Evolutionary conservation across 2,797 vertebrate species (phyloP).

Genomic region (Megalops cyprinoides): DNA sequence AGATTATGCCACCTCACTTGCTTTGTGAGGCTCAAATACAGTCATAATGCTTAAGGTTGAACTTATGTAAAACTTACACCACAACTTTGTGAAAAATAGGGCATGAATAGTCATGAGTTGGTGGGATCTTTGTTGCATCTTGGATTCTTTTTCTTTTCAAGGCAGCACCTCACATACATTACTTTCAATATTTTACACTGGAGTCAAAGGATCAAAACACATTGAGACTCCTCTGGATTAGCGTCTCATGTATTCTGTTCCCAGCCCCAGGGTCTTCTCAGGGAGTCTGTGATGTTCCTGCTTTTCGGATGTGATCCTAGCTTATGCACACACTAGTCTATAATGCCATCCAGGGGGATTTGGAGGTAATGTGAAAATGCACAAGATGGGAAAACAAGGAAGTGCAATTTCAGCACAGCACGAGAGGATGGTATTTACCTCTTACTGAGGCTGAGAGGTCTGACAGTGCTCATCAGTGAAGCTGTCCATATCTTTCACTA

Average conservation of each 20-base stretch:
- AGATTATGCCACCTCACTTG: too few relatives aligned
- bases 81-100: not conserved
- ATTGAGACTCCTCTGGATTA: not conserved
- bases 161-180: constrained; percentile 11
- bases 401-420: constrained; percentile 4
- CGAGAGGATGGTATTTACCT: constrained; percentile 16
- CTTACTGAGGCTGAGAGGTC: not conserved
- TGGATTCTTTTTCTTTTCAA: constrained; percentile 22
- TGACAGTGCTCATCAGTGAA: constrained; percentile 16
- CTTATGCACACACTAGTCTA: constrained; percentile 15
- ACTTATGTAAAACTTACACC: not conserved
- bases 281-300: constrained; percentile 16
- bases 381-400: not conserved
- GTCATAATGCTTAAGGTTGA: too few relatives aligned
- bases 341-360: constrained; percentile 30
- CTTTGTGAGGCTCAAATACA: too few relatives aligned
- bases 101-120: constrained; percentile 17
- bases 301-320: constrained; percentile 12
- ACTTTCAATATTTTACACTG: constrained; percentile 28
- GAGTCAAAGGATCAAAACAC: not conserved
- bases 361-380: constrained; percentile 8
- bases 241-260: not conserved
- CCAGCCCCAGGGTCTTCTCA: constrained; percentile 17
- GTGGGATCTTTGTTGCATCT: not conserved
- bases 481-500: not conserved